Evolutionary conservation across 2,888 invertebrate species (phyloP).

Genomic region (Tiliacea aurago): DNA sequence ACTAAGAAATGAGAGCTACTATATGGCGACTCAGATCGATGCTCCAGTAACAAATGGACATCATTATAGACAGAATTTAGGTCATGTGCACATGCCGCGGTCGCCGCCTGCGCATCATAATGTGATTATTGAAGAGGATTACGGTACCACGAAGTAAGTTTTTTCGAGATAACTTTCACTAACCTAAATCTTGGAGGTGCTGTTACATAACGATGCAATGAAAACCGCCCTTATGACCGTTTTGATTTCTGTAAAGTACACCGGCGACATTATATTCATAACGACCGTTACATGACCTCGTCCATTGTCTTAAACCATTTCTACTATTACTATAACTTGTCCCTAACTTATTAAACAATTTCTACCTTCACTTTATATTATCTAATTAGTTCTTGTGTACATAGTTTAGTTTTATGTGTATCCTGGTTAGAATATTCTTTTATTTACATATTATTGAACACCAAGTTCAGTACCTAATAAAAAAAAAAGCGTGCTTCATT

Average conservation of each 20-base stretch:
- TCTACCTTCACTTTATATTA: neutral
- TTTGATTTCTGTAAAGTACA: neutral
- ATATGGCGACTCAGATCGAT: conserved; percentile 94
- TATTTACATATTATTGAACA: neutral
- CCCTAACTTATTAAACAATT: neutral
- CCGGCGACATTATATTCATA: neutral
- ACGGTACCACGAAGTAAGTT: conserved; percentile 81
- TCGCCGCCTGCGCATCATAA: conserved; percentile 90
- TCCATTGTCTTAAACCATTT: neutral
- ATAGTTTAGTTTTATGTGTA: neutral
- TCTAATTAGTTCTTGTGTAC: neutral
- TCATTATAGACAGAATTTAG: conserved; percentile 80
- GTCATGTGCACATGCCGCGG: conserved; percentile 85
- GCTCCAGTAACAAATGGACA: conserved; percentile 89
- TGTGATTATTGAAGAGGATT: conserved; percentile 92
- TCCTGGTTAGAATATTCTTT: neutral
- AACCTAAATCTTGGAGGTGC: neutral
- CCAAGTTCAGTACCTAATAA: neutral
- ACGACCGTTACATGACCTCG: neutral
- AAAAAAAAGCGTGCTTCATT: neutral
- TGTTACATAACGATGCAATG: neutral
- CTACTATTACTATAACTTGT: neutral
- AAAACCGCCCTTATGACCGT: neutral
- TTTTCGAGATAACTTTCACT: neutral
- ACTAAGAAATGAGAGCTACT: conserved; percentile 97